These are phyloP conservation scores for Bradypodion pumilum DNA, from an alignment of 2,797 vertebrate genomes.

Conservation along the genomic window DNA sequence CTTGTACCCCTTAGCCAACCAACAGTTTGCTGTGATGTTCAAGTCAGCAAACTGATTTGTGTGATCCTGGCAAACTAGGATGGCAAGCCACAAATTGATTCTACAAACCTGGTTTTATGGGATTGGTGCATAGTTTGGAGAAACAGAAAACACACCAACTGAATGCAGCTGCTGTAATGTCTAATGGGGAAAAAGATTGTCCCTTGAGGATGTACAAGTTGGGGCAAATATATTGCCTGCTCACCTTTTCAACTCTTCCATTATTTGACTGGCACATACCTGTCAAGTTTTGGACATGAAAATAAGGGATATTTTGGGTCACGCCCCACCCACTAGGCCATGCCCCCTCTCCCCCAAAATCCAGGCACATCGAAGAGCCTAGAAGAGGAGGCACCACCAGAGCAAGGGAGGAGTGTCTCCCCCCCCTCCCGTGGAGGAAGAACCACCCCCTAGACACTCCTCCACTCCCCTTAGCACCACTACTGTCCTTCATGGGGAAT, in stretches of 20 bases:
- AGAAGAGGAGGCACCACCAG: no score
- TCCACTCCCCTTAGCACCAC: no score
- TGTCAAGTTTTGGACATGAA: no score
- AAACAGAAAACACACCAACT: background rate
- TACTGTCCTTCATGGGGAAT: no score
- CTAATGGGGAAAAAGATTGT: slow-evolving; percentile 58
- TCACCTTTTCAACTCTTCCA: background rate
- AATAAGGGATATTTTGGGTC: no score
- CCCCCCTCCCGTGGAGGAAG: no score
- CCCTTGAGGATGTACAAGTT: slow-evolving; percentile 41
- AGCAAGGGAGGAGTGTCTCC: no score
- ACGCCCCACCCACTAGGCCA: no score
- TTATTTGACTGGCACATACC: background rate
- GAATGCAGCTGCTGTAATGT: background rate
- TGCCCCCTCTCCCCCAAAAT: no score
- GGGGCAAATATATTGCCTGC: background rate
- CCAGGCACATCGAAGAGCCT: no score
- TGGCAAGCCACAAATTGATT: background rate
- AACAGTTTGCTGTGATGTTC: background rate
- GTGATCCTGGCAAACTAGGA: background rate
- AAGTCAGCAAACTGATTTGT: background rate
- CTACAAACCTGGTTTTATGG: background rate
- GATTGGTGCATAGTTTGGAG: background rate
- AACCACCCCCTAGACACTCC: no score
- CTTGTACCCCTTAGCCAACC: background rate